Percentiles rank a stretch among this genome's conserved stretches.
phyloP scores from a whole-genome alignment of 2,888 invertebrate species.

The Plemyria rubiginata region DNA sequence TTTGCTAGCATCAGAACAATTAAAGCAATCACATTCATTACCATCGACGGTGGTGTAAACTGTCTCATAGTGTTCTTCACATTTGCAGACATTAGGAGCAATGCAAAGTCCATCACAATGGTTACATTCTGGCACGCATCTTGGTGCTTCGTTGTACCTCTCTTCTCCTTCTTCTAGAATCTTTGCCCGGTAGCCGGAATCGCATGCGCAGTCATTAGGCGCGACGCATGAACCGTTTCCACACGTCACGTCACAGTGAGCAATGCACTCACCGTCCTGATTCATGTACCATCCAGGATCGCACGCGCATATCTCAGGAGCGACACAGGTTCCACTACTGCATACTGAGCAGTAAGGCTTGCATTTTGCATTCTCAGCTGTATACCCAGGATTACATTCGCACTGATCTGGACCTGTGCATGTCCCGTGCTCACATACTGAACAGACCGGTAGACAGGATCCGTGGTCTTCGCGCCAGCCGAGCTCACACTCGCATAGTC shows the following conservation, averaged over 20 bases:
- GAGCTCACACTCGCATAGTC: constrained; percentile 25
- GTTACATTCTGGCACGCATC: constrained; percentile 23
- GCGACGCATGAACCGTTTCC: constrained; percentile 48
- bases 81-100: constrained; percentile 21
- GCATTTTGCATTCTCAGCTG: constrained; percentile 28
- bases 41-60: constrained; percentile 19
- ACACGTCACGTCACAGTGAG: constrained; percentile 46
- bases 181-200: constrained; percentile 35
- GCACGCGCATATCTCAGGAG: constrained; percentile 45
- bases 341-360: constrained; percentile 47
- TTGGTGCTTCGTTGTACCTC: constrained; percentile 3
- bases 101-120: constrained; percentile 27
- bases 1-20: constrained; percentile 15
- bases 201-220: constrained; percentile 49
- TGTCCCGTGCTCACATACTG: constrained; percentile 33
- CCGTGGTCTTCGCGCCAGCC: constrained; percentile 32
- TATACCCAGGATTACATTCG: constrained; percentile 37
- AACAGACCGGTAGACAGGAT: constrained; percentile 31
- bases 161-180: neutral
- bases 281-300: constrained; percentile 45
- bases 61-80: constrained; percentile 18
- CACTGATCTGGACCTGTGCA: constrained; percentile 39
- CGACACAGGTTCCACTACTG: constrained; percentile 43
- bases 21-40: constrained; percentile 25
- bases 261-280: constrained; percentile 33